Conservation (phyloP, 2,113 vertebrate genomes). For the Paradisaea rubra region DNA sequence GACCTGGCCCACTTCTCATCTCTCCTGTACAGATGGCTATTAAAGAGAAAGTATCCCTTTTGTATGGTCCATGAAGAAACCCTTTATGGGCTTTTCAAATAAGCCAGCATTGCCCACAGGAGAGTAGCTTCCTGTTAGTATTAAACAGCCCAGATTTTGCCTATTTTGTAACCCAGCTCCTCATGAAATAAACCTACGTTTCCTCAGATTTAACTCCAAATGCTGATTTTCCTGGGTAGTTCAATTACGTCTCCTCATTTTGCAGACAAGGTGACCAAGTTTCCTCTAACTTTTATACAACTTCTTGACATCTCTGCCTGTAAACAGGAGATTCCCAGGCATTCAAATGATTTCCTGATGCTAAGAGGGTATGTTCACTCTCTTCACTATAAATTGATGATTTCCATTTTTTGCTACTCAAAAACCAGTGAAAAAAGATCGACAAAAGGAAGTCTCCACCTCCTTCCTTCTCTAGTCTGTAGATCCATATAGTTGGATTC, state of each 20-base stretch:
- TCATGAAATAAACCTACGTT: slow-evolving; percentile 69
- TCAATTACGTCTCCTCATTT: neutral
- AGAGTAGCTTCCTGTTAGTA: slow-evolving; percentile 78
- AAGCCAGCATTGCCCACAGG: slow-evolving; percentile 80
- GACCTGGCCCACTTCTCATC: slow-evolving; percentile 94
- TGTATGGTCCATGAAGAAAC: slow-evolving; percentile 85
- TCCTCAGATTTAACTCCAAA: slow-evolving; percentile 59
- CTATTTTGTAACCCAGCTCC: slow-evolving; percentile 65
- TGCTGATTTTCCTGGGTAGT: slow-evolving; percentile 14
- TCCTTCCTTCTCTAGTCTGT: neutral
- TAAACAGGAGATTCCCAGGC: neutral
- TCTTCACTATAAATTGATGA: neutral
- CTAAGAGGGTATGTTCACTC: neutral
- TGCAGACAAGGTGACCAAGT: slow-evolving; percentile 19
- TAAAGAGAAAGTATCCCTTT: slow-evolving; percentile 97
- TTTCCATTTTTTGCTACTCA: neutral
- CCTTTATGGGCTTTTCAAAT: slow-evolving; percentile 84
- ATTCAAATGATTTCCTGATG: neutral
- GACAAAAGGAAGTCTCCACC: neutral
- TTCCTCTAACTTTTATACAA: neutral
- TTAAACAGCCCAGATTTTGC: slow-evolving; percentile 77
- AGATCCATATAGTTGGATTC: neutral
- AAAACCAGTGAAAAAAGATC: neutral
- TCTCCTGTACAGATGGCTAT: slow-evolving; percentile 99
- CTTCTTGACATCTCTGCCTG: neutral